Evolutionary conservation across 2,113 vertebrate species (phyloP), one percentile per base, ranked within the genome.

Genomic region (Asarcornis scutulata): DNA sequence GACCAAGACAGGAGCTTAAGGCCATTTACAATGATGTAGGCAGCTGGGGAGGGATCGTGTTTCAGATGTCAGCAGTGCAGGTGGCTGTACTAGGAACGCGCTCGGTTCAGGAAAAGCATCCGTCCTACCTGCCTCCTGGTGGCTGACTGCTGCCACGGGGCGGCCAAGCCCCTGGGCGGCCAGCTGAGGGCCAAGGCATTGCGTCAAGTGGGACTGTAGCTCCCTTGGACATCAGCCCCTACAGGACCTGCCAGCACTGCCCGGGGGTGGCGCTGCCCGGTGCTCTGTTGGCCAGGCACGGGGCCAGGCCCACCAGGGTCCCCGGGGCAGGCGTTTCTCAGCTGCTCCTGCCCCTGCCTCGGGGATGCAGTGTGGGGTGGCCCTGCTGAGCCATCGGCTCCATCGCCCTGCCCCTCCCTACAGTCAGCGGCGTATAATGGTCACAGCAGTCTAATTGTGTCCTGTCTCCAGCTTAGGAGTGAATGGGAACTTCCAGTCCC

Each of bases 151-250:
- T 50, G 53, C 13, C 11, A 13, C 7, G 1, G 8, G 3, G n/a
- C 13, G 27, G 8, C 3, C 46, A 23, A n/a, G 14, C 8, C 34
- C 0, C 8, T 6, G 4, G 3, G 26, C 21, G 26, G 17, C 55
- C 22, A 3, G 31, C 1, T 8, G 9, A 0, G 0, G 7, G 40
- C 7, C 7, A 0, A 23, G 22, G 48, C 46, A 21, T 48, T 20
- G 46, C 9, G 4, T 48, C 46, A 21, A 21, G 46, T 21, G 10
- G 48, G 48, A 50, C 21, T 23, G 48, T 23, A 50, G 48, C 48
- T 50, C 11, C 11, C 22, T 50, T 22, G 48, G 48, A 23, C 48
- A 23, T 50, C 48, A 23, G 48, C 48, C 48, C 22, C 48, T 50
- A 23, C 48, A 50, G 22, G 11, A 40, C 38, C 38, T 40, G 10